Conservation (phyloP, 1,140 invertebrate species). For the Drosophila sucinea region DNA sequence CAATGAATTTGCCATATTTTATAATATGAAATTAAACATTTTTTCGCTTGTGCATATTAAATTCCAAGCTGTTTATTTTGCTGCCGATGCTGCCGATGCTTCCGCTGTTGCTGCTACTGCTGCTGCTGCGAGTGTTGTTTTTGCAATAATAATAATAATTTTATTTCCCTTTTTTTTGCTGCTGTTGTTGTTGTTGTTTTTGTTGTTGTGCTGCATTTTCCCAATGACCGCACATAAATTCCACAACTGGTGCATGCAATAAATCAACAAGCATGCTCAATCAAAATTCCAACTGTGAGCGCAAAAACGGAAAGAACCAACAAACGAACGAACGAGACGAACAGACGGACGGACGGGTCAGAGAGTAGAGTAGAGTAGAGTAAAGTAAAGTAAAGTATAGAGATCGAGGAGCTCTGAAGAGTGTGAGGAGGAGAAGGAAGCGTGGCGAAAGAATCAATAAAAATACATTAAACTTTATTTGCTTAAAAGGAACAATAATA, state of each 20-base stretch:
- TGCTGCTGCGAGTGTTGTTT: slow-evolving; percentile 12
- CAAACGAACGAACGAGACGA: no score
- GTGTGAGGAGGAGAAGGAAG: slow-evolving; percentile 7
- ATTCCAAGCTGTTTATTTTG: slow-evolving; percentile 22
- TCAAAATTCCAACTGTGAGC: slow-evolving; percentile 62
- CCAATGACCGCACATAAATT: slow-evolving; percentile 69
- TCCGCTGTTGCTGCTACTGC: background rate
- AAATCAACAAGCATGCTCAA: slow-evolving; percentile 70
- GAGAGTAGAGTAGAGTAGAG: background rate
- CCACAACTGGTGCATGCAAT: slow-evolving; percentile 58
- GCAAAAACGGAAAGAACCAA: slow-evolving; percentile 17
- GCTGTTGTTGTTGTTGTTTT: slow-evolving; percentile 1
- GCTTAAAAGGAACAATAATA: slow-evolving; percentile 16
- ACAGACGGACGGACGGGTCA: background rate
- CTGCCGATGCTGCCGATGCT: background rate
- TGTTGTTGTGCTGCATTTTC: slow-evolving; percentile 33
- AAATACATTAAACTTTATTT: slow-evolving; percentile 72
- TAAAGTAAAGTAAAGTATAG: slow-evolving; percentile 23
- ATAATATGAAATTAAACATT: slow-evolving; percentile 41
- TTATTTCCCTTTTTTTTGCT: slow-evolving; percentile 18
- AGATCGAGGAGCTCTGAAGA: slow-evolving; percentile 34
- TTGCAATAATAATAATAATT: slow-evolving; percentile 16
- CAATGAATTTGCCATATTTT: slow-evolving; percentile 20
- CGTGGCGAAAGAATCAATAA: slow-evolving; percentile 61
- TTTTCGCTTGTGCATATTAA: slow-evolving; percentile 26